Percentiles rank a stretch among this genome's conserved stretches.
Evolutionary conservation across 2,888 invertebrate genomes (phyloP).

Genomic region (Philereme vetulata): DNA sequence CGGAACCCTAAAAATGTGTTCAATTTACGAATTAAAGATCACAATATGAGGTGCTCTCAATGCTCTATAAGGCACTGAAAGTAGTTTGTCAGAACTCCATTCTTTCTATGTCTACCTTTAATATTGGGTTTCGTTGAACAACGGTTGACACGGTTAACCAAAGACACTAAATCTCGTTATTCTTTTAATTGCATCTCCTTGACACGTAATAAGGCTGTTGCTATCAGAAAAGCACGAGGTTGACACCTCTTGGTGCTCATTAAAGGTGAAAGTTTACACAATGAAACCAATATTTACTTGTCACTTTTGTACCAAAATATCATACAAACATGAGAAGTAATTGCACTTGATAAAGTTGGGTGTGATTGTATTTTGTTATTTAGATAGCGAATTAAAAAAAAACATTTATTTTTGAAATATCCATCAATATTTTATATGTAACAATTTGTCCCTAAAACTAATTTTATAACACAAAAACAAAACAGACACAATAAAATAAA

Average conservation of each 20-base stretch:
- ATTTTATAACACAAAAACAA: no score
- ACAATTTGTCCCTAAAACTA: no score
- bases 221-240: slow-evolving; percentile 42
- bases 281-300: slow-evolving; percentile 53
- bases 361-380: slow-evolving; percentile 7
- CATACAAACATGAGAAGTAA: slow-evolving; percentile 28
- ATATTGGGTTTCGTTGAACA: no score
- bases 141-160: no score
- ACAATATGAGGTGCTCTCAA: no score
- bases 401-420: background rate
- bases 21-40: no score
- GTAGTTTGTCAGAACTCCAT: no score
- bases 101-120: no score
- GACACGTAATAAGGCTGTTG: slow-evolving; percentile 43
- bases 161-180: no score
- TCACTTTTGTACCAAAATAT: slow-evolving; percentile 26
- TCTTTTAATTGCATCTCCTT: background rate
- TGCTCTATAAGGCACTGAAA: no score
- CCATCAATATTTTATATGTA: no score
- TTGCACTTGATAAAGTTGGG: slow-evolving; percentile 15
- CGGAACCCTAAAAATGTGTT: no score
- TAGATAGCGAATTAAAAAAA: background rate
- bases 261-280: slow-evolving; percentile 61
- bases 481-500: background rate
- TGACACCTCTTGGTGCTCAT: slow-evolving; percentile 55